phyloP scores from a whole-genome alignment of 30 jellyfish, hydroid and myxozoan species.

The Rhopilema esculentum region DNA sequence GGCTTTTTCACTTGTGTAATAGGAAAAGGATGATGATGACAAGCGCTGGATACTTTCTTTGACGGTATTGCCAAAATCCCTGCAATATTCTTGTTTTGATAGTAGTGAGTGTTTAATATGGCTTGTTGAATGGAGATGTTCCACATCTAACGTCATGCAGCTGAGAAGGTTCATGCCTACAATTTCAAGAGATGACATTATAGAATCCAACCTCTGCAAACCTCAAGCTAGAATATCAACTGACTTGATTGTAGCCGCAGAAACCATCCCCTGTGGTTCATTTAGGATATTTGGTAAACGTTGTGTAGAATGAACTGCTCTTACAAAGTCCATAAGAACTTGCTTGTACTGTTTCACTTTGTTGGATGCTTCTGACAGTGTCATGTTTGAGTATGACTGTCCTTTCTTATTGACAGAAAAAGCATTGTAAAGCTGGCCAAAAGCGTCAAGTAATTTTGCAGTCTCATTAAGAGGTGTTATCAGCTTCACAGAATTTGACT shows the following conservation, averaged over 20 bases:
- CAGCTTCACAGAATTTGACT: conserved; percentile 41
- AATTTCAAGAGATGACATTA: conserved; percentile 41
- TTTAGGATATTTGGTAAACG: conserved; percentile 18
- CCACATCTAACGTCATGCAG: conserved; percentile 26
- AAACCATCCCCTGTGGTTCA: conserved; percentile 53
- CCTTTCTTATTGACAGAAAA: conserved; percentile 53
- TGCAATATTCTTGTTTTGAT: conserved; percentile 34
- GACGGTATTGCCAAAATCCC: conserved; percentile 49
- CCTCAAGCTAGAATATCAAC: conserved; percentile 49
- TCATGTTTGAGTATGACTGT: conserved; percentile 26
- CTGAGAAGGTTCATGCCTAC: conserved; percentile 44
- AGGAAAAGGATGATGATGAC: conserved; percentile 41
- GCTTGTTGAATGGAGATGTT: conserved; percentile 47
- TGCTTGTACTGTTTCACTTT: conserved; percentile 27
- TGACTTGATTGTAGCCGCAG: conserved; percentile 23
- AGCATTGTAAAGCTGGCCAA: conserved; percentile 34
- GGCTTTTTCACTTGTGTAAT: conserved; percentile 33
- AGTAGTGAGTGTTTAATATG: conserved; percentile 40
- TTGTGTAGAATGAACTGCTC: conserved; percentile 40
- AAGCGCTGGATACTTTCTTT: conserved; percentile 27
- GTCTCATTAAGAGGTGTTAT: conserved; percentile 34
- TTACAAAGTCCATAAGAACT: conserved; percentile 26
- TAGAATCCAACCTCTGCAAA: conserved; percentile 41
- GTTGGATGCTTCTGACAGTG: conserved; percentile 47
- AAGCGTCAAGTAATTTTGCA: conserved; percentile 44